Evolutionary conservation across 2,888 invertebrate species (phyloP).

Genomic region (Hirtodrosophila cameraria): DNA sequence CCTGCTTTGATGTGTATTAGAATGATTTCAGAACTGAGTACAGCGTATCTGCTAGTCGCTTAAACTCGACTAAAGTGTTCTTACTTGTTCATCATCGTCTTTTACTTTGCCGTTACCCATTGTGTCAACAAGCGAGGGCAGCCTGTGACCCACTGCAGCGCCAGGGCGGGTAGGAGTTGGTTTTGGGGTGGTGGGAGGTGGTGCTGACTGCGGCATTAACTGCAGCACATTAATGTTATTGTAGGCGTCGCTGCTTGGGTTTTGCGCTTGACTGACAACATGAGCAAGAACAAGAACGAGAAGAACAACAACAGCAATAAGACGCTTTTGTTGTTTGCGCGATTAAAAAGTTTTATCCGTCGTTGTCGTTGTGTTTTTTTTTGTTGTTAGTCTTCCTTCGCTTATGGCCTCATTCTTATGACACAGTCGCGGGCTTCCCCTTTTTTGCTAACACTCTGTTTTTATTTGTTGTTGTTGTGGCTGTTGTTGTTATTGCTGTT

Average conservation of each 20-base stretch:
- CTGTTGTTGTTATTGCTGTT: slow-evolving; percentile 32
- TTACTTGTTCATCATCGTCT: slow-evolving; percentile 31
- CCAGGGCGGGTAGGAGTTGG: neutral
- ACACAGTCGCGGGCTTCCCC: slow-evolving; percentile 54
- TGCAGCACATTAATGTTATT: slow-evolving; percentile 76
- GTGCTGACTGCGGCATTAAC: slow-evolving; percentile 63
- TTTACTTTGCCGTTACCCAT: slow-evolving; percentile 55
- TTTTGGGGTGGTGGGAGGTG: neutral
- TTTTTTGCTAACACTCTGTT: slow-evolving; percentile 34
- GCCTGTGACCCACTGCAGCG: slow-evolving; percentile 47
- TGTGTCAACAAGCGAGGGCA: slow-evolving; percentile 74
- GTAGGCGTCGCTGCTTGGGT: slow-evolving; percentile 67
- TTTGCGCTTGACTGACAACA: slow-evolving; percentile 55
- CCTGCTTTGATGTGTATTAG: too few relatives aligned
- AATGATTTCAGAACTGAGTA: too few relatives aligned
- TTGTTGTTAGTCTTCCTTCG: slow-evolving; percentile 49
- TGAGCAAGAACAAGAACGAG: slow-evolving; percentile 20
- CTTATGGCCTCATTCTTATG: slow-evolving; percentile 69
- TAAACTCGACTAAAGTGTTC: too few relatives aligned
- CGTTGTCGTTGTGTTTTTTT: slow-evolving; percentile 30
- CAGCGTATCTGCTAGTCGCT: too few relatives aligned
- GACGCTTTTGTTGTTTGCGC: slow-evolving; percentile 69
- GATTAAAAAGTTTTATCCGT: slow-evolving; percentile 75
- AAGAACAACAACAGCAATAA: slow-evolving; percentile 20
- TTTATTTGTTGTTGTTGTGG: slow-evolving; percentile 33